Percentiles rank a stretch among this genome's conserved stretches.
Conservation (phyloP, 2,113 vertebrate species). For the Phylloscopus trochiloides region DNA sequence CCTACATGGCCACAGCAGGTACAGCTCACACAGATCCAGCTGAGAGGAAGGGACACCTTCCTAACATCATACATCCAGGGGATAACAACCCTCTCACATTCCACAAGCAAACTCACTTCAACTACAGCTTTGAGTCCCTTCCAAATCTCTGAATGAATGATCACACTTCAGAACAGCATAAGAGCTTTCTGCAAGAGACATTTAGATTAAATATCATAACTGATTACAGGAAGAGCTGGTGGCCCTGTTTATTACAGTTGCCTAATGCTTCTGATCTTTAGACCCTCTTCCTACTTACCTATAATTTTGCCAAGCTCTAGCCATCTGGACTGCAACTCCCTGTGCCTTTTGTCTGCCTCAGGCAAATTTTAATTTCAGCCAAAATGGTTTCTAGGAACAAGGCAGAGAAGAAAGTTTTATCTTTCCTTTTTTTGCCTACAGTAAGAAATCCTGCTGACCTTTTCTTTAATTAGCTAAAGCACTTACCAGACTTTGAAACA, state of each 20-base stretch:
- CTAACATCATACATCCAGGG: neutral
- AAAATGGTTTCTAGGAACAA: neutral
- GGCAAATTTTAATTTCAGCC: conserved; percentile 16
- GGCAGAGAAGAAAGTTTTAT: neutral
- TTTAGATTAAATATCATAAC: neutral
- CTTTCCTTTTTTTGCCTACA: neutral
- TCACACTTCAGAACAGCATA: neutral
- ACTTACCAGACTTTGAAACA: neutral
- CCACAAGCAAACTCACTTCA: neutral
- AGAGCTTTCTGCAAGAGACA: neutral
- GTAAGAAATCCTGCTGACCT: conserved; percentile 32
- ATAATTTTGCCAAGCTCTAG: neutral
- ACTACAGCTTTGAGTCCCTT: neutral
- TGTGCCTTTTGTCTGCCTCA: neutral
- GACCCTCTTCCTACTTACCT: neutral
- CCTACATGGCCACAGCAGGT: neutral
- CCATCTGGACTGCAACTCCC: neutral
- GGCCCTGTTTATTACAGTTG: neutral
- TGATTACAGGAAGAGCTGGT: neutral
- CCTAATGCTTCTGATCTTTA: conserved; percentile 8
- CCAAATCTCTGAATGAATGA: neutral
- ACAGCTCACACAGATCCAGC: neutral
- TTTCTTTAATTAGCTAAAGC: conserved; percentile 47
- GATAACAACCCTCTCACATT: neutral
- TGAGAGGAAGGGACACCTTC: neutral